phyloP scores from a whole-genome alignment of 2,797 vertebrate species.

The Paramormyrops hopkinsi region DNA sequence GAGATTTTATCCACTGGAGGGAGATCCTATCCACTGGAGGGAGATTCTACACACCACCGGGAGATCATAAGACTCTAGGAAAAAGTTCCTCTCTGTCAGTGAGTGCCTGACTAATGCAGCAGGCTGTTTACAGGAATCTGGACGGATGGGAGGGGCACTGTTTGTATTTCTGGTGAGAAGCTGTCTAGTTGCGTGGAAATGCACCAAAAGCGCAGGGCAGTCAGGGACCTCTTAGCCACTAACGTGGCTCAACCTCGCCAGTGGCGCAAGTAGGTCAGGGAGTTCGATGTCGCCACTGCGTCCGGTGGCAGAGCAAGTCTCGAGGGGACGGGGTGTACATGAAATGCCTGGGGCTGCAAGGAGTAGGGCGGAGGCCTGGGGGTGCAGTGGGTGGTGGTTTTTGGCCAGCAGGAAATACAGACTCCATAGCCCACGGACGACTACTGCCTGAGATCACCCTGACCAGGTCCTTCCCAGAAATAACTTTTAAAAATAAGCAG shows the following conservation, averaged over 20 bases:
- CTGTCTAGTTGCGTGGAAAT: constrained; percentile 41
- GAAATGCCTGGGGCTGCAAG: background rate
- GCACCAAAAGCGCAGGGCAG: constrained; percentile 32
- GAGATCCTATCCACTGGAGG: background rate
- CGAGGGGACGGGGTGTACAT: constrained; percentile 1
- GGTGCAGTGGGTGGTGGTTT: background rate
- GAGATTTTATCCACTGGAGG: background rate
- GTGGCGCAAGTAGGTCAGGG: constrained; percentile 23
- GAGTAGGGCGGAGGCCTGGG: background rate
- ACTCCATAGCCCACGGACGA: background rate
- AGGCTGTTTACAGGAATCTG: constrained; percentile 43
- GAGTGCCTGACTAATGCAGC: constrained; percentile 19
- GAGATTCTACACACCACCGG: background rate
- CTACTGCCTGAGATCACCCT: background rate
- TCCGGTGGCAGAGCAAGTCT: background rate
- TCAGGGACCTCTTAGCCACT: constrained; percentile 40
- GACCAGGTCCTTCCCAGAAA: background rate
- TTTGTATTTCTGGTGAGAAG: constrained; percentile 52
- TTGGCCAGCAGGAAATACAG: background rate
- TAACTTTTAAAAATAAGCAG: background rate
- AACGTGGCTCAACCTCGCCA: constrained; percentile 24
- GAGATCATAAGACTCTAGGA: background rate
- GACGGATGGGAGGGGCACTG: constrained; percentile 43
- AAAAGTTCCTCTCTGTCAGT: background rate
- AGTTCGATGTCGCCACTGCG: background rate